Evolutionary conservation across 1,140 invertebrate species (phyloP).

Genomic region (Drosophila kepulauana): DNA sequence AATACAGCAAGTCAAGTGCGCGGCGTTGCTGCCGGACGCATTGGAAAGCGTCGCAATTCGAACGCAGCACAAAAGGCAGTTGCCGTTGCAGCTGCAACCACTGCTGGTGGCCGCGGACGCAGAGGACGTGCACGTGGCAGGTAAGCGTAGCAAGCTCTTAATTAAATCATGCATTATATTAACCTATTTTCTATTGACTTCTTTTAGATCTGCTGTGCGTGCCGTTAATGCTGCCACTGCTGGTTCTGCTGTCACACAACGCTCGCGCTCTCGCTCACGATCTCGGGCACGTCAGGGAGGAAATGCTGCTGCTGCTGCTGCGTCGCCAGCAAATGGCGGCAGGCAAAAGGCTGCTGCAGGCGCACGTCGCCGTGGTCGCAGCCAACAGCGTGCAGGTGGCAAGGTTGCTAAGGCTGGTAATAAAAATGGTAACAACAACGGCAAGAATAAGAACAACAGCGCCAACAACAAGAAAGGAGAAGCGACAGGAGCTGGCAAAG

Average conservation of each 20-base stretch:
- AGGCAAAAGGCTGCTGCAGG: slow-evolving; percentile 31
- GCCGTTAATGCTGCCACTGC: slow-evolving; percentile 54
- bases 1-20: slow-evolving; percentile 60
- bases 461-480: background rate
- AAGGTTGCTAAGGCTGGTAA: slow-evolving; percentile 52
- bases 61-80: slow-evolving; percentile 47
- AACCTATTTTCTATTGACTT: background rate
- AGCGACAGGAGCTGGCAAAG: slow-evolving; percentile 28
- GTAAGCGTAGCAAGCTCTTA: slow-evolving; percentile 38
- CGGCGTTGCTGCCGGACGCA: slow-evolving; percentile 70
- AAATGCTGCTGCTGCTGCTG: slow-evolving; percentile 40
- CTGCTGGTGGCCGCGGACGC: slow-evolving; percentile 46
- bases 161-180: background rate
- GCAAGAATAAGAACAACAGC: slow-evolving; percentile 41
- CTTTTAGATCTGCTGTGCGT: slow-evolving; percentile 60
- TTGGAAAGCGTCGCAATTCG: slow-evolving; percentile 70
- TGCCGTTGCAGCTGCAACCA: slow-evolving; percentile 43
- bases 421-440: slow-evolving; percentile 62
- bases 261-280: slow-evolving; percentile 68
- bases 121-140: slow-evolving; percentile 65
- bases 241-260: slow-evolving; percentile 37
- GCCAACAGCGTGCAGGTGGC: slow-evolving; percentile 50
- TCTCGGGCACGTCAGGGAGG: slow-evolving; percentile 55
- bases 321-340: slow-evolving; percentile 22
- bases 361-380: slow-evolving; percentile 67